Percentiles rank a stretch among this genome's conserved stretches.
These are phyloP conservation scores for Dendrolimus punctatus DNA, from an alignment of 1,140 invertebrate genomes.

Conservation along the genomic window DNA sequence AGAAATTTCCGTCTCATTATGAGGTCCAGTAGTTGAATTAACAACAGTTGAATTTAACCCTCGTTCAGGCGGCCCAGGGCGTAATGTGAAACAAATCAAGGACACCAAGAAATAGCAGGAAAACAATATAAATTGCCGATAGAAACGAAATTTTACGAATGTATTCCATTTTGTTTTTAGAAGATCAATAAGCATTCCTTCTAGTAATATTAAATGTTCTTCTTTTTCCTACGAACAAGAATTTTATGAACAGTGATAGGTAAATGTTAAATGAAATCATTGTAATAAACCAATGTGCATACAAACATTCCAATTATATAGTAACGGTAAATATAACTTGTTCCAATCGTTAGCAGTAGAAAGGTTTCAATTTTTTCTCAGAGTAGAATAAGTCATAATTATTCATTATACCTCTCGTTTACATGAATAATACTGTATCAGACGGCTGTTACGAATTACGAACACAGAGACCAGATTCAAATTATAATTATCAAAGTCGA, in stretches of 20 bases:
- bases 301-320: too few species aligned
- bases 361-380: too few species aligned
- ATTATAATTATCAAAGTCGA: too few species aligned
- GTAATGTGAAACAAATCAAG: constrained; percentile 87
- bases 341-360: too few species aligned
- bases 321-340: too few species aligned
- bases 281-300: too few species aligned
- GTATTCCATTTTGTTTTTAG: constrained; percentile 98
- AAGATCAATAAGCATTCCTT: constrained; percentile 94
- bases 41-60: constrained; percentile 39
- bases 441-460: too few species aligned
- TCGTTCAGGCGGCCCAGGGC: constrained; percentile 80
- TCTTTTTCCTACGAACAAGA: constrained; percentile 85
- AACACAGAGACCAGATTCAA: too few species aligned
- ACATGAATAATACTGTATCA: too few species aligned
- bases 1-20: constrained; percentile 42
- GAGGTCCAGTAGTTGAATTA: constrained; percentile 33
- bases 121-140: constrained; percentile 92
- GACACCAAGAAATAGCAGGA: constrained; percentile 92
- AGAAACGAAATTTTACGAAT: constrained; percentile 96
- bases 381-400: too few species aligned
- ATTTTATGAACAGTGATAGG: background rate
- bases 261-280: too few species aligned
- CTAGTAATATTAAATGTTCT: constrained; percentile 96
- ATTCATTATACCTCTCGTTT: too few species aligned